Percentiles rank a stretch among this genome's conserved stretches.
These are phyloP conservation scores for Oreotrochilus melanogaster DNA, from an alignment of 2,113 vertebrate species.

Conservation along the genomic window DNA sequence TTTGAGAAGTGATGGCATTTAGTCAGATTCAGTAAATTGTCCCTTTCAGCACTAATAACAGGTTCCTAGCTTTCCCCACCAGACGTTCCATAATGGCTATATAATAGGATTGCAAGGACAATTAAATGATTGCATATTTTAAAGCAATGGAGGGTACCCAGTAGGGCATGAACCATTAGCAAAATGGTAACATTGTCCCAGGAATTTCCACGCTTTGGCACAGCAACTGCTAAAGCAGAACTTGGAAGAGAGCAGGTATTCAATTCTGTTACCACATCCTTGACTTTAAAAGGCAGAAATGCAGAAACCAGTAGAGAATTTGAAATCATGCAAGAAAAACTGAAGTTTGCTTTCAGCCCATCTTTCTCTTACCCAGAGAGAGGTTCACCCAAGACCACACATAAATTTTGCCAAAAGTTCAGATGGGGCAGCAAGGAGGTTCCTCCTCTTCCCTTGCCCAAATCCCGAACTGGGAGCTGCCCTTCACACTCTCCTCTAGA, in stretches of 20 bases:
- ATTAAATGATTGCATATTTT: slow-evolving; percentile 81
- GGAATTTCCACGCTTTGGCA: slow-evolving; percentile 54
- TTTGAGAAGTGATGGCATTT: slow-evolving; percentile 70
- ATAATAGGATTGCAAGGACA: slow-evolving; percentile 80
- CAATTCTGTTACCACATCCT: neutral
- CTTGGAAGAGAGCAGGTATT: slow-evolving; percentile 18
- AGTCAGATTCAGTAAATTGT: slow-evolving; percentile 73
- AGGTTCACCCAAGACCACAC: accelerated
- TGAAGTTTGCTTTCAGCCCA: neutral
- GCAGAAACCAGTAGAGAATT: accelerated
- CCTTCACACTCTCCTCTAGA: neutral
- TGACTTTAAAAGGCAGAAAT: neutral
- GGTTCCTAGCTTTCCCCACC: slow-evolving; percentile 73
- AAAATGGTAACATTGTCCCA: slow-evolving; percentile 37
- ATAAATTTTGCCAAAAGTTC: neutral
- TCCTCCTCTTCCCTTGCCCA: neutral
- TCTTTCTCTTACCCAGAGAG: neutral
- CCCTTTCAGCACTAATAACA: slow-evolving; percentile 77
- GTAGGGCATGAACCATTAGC: slow-evolving; percentile 66
- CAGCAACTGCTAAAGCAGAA: slow-evolving; percentile 10
- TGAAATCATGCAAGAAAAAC: accelerated
- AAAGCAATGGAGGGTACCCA: slow-evolving; percentile 71
- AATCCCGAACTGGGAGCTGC: neutral
- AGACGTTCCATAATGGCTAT: slow-evolving; percentile 73
- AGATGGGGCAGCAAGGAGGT: neutral